These are phyloP conservation scores for Mesocricetus auratus DNA, from an alignment of 2,113 vertebrate genomes.

Conservation along the genomic window DNA sequence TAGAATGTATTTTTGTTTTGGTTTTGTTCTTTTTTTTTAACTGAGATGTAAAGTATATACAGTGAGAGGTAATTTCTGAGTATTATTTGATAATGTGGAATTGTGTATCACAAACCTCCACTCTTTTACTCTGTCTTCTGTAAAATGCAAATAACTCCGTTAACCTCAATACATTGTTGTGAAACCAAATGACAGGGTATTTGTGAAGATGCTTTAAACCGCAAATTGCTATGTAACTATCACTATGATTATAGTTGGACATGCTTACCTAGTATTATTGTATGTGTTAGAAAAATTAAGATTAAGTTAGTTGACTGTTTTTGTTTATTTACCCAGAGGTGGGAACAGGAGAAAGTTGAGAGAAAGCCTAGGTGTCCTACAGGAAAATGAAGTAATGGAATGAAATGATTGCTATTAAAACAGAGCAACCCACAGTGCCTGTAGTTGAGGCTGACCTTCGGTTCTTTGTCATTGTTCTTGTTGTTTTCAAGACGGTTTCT, in stretches of 20 bases:
- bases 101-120: not conserved
- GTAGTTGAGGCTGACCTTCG: not conserved
- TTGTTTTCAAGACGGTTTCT: not conserved
- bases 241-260: not conserved
- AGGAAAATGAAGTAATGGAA: slow-evolving; percentile 23
- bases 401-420: not conserved
- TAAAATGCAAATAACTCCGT: not conserved
- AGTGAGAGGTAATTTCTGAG: not conserved
- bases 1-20: not conserved
- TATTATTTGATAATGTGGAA: not conserved
- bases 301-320: not conserved
- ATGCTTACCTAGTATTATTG: not conserved
- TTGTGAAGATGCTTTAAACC: slow-evolving; percentile 42
- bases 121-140: not conserved
- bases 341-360: not conserved
- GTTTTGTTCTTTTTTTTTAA: too few species aligned
- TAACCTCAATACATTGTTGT: not conserved
- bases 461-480: not conserved
- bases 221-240: not conserved
- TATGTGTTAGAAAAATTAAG: slow-evolving; percentile 8
- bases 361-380: not conserved
- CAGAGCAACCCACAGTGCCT: not conserved
- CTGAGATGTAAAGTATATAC: not conserved
- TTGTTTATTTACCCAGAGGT: not conserved
- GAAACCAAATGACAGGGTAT: not conserved